Conservation (phyloP, 2,888 invertebrate genomes). For the Gymnosoma rotundatum region DNA sequence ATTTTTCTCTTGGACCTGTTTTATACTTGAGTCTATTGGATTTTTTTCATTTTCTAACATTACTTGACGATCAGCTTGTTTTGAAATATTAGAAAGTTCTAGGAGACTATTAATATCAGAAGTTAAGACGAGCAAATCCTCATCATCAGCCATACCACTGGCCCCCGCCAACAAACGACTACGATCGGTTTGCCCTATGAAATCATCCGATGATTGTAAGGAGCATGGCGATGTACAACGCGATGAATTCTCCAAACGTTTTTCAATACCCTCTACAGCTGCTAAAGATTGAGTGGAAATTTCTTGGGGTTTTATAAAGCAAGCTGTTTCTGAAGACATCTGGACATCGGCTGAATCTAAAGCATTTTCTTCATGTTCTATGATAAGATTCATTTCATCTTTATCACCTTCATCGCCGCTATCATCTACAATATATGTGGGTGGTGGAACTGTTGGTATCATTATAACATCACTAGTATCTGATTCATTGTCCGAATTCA, state of each 20-base stretch:
- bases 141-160: slow-evolving; percentile 76
- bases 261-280: slow-evolving; percentile 35
- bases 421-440: slow-evolving; percentile 77
- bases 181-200: slow-evolving; percentile 80
- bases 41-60: background rate
- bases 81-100: slow-evolving; percentile 56
- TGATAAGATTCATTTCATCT: slow-evolving; percentile 4
- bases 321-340: slow-evolving; percentile 59
- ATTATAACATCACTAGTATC: slow-evolving; percentile 79
- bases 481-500: slow-evolving; percentile 74
- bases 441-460: slow-evolving; percentile 77
- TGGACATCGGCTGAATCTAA: slow-evolving; percentile 76
- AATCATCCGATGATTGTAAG: slow-evolving; percentile 80
- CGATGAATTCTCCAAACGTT: slow-evolving; percentile 68
- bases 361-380: slow-evolving; percentile 76
- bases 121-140: slow-evolving; percentile 77
- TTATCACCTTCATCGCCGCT: slow-evolving; percentile 77
- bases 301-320: slow-evolving; percentile 57
- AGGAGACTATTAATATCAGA: slow-evolving; percentile 74
- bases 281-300: background rate
- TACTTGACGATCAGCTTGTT: slow-evolving; percentile 8
- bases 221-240: slow-evolving; percentile 79
- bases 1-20: background rate
- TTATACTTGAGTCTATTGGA: background rate
- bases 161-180: slow-evolving; percentile 75